These are phyloP conservation scores for Cygnus buccinator DNA, from an alignment of 2,113 vertebrate species.

Conservation along the genomic window DNA sequence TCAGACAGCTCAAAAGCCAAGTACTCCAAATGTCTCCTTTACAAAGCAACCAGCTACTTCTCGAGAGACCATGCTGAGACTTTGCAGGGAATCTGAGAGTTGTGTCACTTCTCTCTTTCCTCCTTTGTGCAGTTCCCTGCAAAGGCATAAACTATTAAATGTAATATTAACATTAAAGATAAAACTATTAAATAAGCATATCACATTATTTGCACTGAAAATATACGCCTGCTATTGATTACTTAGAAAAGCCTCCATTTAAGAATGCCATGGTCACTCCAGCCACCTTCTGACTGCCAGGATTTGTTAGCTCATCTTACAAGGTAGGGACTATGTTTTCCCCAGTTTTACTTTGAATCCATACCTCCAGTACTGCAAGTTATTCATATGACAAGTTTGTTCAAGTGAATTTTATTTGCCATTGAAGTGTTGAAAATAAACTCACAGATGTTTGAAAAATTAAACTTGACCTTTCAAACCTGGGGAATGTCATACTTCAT, in stretches of 20 bases:
- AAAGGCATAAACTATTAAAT: not conserved
- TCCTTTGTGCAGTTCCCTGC: not conserved
- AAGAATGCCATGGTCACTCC: not conserved
- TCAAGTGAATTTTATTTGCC: not conserved
- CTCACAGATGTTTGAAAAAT: not conserved
- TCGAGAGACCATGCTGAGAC: not conserved
- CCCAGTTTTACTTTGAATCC: not conserved
- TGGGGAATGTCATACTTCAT: not conserved
- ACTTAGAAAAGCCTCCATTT: not conserved
- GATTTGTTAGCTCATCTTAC: not conserved
- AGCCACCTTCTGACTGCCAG: not conserved
- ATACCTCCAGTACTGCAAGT: not conserved
- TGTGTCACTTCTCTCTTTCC: not conserved
- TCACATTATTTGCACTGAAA: not conserved
- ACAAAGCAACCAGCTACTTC: not conserved
- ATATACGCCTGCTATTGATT: not conserved
- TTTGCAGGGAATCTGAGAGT: not conserved
- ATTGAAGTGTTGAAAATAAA: conserved; percentile 21
- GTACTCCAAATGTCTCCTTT: not conserved
- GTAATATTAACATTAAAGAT: not conserved
- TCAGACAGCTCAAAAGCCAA: not conserved
- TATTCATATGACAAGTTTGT: conserved; percentile 13
- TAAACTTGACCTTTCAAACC: conserved; percentile 13
- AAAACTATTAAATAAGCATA: not conserved
- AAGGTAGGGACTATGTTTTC: not conserved